Evolutionary conservation across 2,888 invertebrate species (phyloP).

Genomic region (Macaria liturata): DNA sequence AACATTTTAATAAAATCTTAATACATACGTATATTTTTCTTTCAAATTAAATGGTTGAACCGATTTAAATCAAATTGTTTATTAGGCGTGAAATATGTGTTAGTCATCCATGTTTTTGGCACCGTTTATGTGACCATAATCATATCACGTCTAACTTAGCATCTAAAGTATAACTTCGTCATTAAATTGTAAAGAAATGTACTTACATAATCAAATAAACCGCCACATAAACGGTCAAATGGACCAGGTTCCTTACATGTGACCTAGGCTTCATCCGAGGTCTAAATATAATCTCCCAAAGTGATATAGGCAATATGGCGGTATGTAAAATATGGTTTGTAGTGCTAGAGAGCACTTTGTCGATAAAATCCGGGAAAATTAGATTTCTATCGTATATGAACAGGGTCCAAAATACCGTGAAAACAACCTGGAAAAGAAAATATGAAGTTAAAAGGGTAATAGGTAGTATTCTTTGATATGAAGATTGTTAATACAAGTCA

Average conservation of each 20-base stretch:
- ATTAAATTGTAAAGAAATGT: conserved; percentile 20
- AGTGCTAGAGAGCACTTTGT: conserved; percentile 46
- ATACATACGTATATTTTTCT: background rate
- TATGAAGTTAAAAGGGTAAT: too few relatives aligned
- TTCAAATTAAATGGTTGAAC: too few relatives aligned
- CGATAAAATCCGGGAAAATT: conserved; percentile 56
- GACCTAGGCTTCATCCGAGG: conserved; percentile 52
- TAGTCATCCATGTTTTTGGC: background rate
- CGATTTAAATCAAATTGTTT: too few relatives aligned
- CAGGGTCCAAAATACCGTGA: conserved; percentile 61
- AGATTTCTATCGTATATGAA: conserved; percentile 56
- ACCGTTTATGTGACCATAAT: too few relatives aligned
- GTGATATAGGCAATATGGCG: conserved; percentile 52
- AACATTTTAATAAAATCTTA: background rate
- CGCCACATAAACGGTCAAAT: conserved; percentile 45
- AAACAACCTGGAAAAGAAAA: conserved; percentile 56
- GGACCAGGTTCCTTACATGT: conserved; percentile 51
- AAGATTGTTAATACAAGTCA: too few relatives aligned
- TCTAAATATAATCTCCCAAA: conserved; percentile 58
- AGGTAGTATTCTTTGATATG: too few relatives aligned
- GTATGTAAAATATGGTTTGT: conserved; percentile 71
- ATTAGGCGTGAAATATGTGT: background rate
- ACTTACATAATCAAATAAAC: conserved; percentile 66
- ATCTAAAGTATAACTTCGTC: background rate
- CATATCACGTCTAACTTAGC: background rate